These are phyloP conservation scores for Cyrtorhinus lividipennis DNA, from an alignment of 1,140 invertebrate genomes.

Conservation along the genomic window DNA sequence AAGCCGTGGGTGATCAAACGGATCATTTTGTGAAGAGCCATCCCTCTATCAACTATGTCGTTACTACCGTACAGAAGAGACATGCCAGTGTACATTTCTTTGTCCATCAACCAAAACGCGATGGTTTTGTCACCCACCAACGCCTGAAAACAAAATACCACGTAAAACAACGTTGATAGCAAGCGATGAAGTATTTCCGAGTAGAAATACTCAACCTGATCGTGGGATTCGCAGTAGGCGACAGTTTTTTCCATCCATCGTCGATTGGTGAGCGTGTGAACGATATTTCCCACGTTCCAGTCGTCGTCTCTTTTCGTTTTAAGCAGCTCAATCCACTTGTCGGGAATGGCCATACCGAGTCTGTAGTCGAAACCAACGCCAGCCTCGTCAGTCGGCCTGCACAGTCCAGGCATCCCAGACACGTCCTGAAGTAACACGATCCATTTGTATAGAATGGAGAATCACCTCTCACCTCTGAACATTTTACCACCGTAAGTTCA, in stretches of 20 bases:
- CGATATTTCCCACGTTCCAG: constrained; percentile 85
- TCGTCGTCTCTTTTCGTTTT: constrained; percentile 79
- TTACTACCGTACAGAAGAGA: constrained; percentile 54
- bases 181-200: background rate
- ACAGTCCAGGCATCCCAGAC: constrained; percentile 94
- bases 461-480: no score
- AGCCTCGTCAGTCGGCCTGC: constrained; percentile 82
- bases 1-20: constrained; percentile 82
- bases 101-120: constrained; percentile 99
- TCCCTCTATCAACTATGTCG: constrained; percentile 71
- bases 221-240: constrained; percentile 95
- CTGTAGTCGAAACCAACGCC: constrained; percentile 95
- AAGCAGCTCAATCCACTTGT: constrained; percentile 95
- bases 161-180: background rate
- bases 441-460: no score
- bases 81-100: constrained; percentile 97
- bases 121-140: constrained; percentile 97
- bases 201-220: constrained; percentile 46
- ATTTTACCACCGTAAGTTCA: no score
- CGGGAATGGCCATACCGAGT: constrained; percentile 94
- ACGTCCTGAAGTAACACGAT: no score
- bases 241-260: constrained; percentile 91
- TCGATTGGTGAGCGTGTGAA: constrained; percentile 88
- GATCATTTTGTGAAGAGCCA: constrained; percentile 96
- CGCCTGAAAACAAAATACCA: constrained; percentile 40